Base-by-base conservation (phyloP, 1,140 invertebrate genomes). In the Archivesica marissinica region DNA sequence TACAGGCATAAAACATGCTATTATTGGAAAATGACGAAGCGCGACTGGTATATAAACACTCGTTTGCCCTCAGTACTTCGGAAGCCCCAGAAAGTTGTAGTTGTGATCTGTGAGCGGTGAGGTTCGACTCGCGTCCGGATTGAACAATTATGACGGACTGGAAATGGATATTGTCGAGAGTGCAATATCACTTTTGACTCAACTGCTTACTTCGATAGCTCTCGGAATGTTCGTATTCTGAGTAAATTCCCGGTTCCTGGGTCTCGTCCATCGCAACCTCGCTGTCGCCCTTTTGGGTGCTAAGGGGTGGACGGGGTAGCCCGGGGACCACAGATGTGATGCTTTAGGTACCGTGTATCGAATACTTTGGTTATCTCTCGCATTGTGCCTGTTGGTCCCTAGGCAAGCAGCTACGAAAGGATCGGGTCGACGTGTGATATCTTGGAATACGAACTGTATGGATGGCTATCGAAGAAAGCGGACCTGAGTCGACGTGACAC, bases 141-240 rank as follows among this genome's bases (percentile, higher is more conserved):
- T 3, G 2, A 74, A 52, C 54, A 74, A 54, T 54, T 44, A 82
- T 82, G 79, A 39, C 70, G 68, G 66, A 82, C 79, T 82, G 79
- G 79, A 82, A 74, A 52, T 82, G 79, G 79, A 74, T 82, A 74
- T 82, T 82, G 79, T 4, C 68, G 38, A 74, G n/a, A 47, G 47
- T 0, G 35, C 2, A 82, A 82, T 59, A 38, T 33, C 15, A 35
- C 79, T 38, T 4, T 30, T 35, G n/a, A 33, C 15, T 54, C 38
- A 82, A n/a, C 33, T 41, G 79, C 79, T 70, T 82, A 82, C 79
- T 82, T 82, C 79, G 79, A 39, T 70, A 82, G 35, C 79, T 59
- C 79, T 61, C 68, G 79, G 79, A 56, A 82, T 74, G 79, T 82
- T 74, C 47, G 79, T 72, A 68, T 82, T 70, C 68, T 61, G 79